phyloP scores from a whole-genome alignment of 2,113 vertebrate species.

The Elephantulus edwardii region DNA sequence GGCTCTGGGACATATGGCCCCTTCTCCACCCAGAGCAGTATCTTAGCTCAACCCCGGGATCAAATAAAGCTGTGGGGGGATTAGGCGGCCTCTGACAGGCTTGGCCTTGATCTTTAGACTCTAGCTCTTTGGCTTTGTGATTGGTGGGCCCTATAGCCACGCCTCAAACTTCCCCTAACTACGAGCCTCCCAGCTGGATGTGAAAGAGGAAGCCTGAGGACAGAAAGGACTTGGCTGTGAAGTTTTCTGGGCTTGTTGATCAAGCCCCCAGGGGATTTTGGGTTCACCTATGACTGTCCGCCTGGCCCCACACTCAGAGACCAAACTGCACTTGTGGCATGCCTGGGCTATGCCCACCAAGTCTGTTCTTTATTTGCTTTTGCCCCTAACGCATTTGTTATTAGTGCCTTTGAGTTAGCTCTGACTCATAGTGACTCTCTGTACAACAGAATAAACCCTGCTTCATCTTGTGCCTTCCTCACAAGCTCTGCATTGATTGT shows the following conservation, averaged over 20 bases:
- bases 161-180: not conserved
- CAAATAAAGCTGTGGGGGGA: not conserved
- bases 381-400: not conserved
- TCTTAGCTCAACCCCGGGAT: not conserved
- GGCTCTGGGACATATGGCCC: rapidly evolving
- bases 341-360: not conserved
- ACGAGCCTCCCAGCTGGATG: not conserved
- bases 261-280: not conserved
- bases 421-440: no score
- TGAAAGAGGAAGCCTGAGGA: not conserved
- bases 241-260: no score
- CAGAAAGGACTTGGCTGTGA: not conserved
- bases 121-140: not conserved
- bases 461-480: no score
- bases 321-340: not conserved
- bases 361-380: not conserved
- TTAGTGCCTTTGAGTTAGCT: no score
- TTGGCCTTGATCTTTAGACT: not conserved
- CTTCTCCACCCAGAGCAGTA: not conserved
- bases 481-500: no score
- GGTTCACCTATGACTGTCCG: not conserved
- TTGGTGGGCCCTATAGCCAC: not conserved
- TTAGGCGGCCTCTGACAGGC: not conserved
- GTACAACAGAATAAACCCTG: no score
- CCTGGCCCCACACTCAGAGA: not conserved